Percentiles rank a stretch among this genome's conserved stretches.
Conservation (phyloP, 2,113 vertebrate genomes). For the Choloepus hoffmanni region DNA sequence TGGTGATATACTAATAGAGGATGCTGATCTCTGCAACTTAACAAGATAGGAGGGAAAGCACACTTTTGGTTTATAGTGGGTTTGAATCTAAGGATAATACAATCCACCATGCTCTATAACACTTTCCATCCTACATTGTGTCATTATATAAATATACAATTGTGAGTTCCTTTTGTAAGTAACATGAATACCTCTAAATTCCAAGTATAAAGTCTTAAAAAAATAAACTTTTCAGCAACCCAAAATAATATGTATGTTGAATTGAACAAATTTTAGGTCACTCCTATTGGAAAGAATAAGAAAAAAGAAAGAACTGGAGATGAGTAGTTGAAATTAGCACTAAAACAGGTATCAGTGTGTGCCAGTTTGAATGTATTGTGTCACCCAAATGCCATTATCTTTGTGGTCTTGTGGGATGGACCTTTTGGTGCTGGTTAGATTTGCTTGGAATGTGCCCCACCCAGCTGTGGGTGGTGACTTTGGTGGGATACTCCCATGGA, state of each 20-base stretch:
- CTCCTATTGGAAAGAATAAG: neutral
- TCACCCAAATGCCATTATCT: no score
- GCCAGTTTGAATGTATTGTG: no score
- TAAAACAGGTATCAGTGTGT: neutral
- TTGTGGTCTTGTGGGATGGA: no score
- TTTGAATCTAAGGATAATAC: neutral
- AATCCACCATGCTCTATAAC: neutral
- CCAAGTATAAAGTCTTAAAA: neutral
- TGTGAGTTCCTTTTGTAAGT: conserved; percentile 20
- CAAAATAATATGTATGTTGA: neutral
- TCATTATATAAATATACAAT: neutral
- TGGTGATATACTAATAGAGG: neutral
- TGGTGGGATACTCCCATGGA: no score
- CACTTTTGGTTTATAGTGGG: conserved; percentile 13
- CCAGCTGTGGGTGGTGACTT: no score
- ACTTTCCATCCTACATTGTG: neutral
- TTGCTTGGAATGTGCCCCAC: no score
- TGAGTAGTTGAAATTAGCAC: neutral
- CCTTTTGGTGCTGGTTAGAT: no score
- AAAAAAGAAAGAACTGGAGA: neutral
- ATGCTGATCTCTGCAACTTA: neutral
- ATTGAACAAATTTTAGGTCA: neutral
- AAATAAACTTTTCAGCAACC: neutral
- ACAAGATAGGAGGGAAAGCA: neutral
- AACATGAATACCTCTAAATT: neutral